These are phyloP conservation scores for Zaprionus davidi DNA, from an alignment of 1,140 invertebrate genomes.

Conservation along the genomic window DNA sequence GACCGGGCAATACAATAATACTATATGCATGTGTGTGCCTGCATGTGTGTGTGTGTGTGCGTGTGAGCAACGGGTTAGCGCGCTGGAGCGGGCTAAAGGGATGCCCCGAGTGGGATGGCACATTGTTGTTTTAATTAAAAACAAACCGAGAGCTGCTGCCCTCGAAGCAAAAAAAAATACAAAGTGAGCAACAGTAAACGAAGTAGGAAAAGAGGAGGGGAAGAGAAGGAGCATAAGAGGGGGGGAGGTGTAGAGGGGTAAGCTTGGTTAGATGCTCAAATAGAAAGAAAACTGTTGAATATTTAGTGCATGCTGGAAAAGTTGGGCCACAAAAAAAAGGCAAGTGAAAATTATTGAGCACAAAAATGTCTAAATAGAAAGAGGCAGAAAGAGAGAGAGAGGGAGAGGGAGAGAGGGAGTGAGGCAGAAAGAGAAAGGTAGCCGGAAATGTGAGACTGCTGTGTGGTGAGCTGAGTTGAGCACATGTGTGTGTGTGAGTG, in stretches of 20 bases:
- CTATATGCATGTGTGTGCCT: slow-evolving; percentile 19
- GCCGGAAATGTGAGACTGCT: slow-evolving; percentile 54
- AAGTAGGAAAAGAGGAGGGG: background rate
- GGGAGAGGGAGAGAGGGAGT: slow-evolving; percentile 10
- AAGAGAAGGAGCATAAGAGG: background rate
- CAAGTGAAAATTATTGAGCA: slow-evolving; percentile 44
- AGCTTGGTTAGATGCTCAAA: slow-evolving; percentile 4
- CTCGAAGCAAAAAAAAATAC: slow-evolving; percentile 44
- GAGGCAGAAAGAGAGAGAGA: slow-evolving; percentile 22
- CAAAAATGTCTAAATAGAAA: slow-evolving; percentile 49
- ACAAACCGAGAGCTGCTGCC: slow-evolving; percentile 63
- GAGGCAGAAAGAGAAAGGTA: background rate
- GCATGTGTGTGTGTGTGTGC: slow-evolving; percentile 10
- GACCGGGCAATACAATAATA: slow-evolving; percentile 67
- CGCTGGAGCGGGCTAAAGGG: slow-evolving; percentile 44
- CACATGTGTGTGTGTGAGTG: slow-evolving; percentile 17
- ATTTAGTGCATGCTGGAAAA: slow-evolving; percentile 62
- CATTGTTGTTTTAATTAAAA: slow-evolving; percentile 82
- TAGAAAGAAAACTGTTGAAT: slow-evolving; percentile 67
- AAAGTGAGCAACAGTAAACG: slow-evolving; percentile 51
- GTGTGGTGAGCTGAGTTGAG: background rate
- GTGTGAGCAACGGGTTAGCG: slow-evolving; percentile 18
- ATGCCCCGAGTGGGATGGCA: slow-evolving; percentile 50
- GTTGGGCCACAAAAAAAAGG: slow-evolving; percentile 14
- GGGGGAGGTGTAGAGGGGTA: background rate